Conservation (phyloP, 2,888 invertebrate genomes). For the Papilio gigon region DNA sequence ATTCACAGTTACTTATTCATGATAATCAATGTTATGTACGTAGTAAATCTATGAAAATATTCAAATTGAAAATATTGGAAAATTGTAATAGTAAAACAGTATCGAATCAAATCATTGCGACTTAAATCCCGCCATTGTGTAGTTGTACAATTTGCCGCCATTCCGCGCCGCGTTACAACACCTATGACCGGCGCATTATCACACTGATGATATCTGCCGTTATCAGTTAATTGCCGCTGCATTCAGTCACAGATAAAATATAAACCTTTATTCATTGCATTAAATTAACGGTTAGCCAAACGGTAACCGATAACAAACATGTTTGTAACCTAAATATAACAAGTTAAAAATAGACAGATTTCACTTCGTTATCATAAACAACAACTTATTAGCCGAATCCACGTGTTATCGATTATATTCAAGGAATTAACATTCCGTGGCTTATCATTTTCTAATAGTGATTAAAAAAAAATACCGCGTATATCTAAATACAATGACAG, state of each 20-base stretch:
- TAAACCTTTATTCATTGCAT: neutral
- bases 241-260: conserved; percentile 22
- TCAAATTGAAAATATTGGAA: neutral
- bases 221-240: conserved; percentile 36
- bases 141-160: conserved; percentile 19
- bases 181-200: conserved; percentile 27
- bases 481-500: neutral
- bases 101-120: neutral
- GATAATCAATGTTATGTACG: neutral
- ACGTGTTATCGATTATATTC: conserved; percentile 32
- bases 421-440: conserved; percentile 28
- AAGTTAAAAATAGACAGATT: neutral
- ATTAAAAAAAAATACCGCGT: conserved; percentile 8
- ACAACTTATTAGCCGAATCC: neutral
- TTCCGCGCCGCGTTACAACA: conserved; percentile 20
- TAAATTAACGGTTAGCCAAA: conserved; percentile 10
- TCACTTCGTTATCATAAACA: conserved; percentile 7
- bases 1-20: neutral
- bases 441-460: neutral
- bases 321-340: neutral
- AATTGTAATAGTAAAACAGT: no score
- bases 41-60: neutral
- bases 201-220: conserved; percentile 29
- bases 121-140: neutral
- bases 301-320: neutral